Conservation (phyloP, 2,888 invertebrate genomes). For the Nesidiocoris tenuis region DNA sequence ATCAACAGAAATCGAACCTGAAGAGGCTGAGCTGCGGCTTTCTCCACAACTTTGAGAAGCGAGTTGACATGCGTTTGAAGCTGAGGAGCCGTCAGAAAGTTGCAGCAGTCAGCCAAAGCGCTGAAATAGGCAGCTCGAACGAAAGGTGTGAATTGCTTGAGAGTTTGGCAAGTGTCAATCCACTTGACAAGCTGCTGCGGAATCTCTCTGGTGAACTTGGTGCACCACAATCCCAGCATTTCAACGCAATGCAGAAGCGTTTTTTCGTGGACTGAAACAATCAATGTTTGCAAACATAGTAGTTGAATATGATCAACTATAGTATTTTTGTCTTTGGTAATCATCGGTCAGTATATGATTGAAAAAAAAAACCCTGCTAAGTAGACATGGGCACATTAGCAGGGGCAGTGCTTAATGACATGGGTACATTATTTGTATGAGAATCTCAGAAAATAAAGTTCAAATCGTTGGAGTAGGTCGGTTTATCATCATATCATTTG, state of each 20-base stretch:
- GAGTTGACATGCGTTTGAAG: constrained; percentile 60
- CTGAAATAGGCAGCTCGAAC: constrained; percentile 78
- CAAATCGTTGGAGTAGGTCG: no score
- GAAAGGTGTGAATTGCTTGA: constrained; percentile 74
- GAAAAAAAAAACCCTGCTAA: no score
- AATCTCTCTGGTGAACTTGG: constrained; percentile 64
- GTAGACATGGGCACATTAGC: no score
- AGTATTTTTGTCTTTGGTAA: no score
- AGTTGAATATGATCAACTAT: no score
- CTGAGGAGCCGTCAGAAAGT: constrained; percentile 58
- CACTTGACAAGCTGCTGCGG: constrained; percentile 65
- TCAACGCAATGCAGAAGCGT: constrained; percentile 78
- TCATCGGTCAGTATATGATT: no score
- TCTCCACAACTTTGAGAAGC: constrained; percentile 70
- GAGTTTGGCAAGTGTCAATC: constrained; percentile 67
- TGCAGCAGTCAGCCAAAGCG: constrained; percentile 68
- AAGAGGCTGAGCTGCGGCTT: constrained; percentile 71
- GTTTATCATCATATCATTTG: no score
- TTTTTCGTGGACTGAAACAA: constrained; percentile 81
- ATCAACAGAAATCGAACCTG: constrained; percentile 58
- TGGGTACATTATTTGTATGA: no score
- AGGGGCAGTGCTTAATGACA: no score
- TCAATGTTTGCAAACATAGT: no score
- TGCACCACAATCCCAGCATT: constrained; percentile 77
- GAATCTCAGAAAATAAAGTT: no score